Evolutionary conservation across 1,140 invertebrate genomes (phyloP).

Genomic region (Pteromalus puparum): DNA sequence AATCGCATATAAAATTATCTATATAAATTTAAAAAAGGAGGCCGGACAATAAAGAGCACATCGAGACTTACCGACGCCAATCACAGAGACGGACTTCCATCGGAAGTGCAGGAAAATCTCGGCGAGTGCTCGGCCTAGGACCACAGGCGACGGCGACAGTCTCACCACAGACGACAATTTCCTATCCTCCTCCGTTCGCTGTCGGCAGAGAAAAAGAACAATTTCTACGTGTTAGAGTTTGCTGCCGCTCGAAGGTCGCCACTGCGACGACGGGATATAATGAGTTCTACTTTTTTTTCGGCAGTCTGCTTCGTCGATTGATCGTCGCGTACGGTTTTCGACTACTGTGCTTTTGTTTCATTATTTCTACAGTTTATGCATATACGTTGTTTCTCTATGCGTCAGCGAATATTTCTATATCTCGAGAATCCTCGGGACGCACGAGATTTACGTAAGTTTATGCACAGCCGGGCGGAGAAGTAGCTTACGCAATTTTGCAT

Average conservation of each 20-base stretch:
- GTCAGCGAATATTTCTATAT: too few relatives aligned
- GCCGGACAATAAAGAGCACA: neutral
- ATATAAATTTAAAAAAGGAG: neutral
- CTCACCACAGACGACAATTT: slow-evolving; percentile 68
- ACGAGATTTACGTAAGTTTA: too few relatives aligned
- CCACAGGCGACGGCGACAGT: slow-evolving; percentile 68
- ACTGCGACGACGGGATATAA: too few relatives aligned
- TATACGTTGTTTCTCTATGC: too few relatives aligned
- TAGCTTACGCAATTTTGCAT: neutral
- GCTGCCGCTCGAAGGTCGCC: neutral
- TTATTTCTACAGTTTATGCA: too few relatives aligned
- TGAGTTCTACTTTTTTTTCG: neutral
- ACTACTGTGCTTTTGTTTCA: too few relatives aligned
- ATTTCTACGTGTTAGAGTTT: neutral
- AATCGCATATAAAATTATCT: neutral
- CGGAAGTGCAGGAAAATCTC: slow-evolving; percentile 70
- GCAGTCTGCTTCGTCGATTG: too few relatives aligned
- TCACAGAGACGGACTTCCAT: slow-evolving; percentile 69
- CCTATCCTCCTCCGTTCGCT: slow-evolving; percentile 66
- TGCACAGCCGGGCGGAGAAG: neutral
- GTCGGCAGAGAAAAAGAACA: slow-evolving; percentile 50
- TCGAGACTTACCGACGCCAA: slow-evolving; percentile 66
- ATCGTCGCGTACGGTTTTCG: too few relatives aligned
- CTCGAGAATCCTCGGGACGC: too few relatives aligned
- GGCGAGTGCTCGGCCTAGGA: slow-evolving; percentile 66